Base-by-base conservation (phyloP, 2,888 invertebrate species). In the Fragum sueziense region DNA sequence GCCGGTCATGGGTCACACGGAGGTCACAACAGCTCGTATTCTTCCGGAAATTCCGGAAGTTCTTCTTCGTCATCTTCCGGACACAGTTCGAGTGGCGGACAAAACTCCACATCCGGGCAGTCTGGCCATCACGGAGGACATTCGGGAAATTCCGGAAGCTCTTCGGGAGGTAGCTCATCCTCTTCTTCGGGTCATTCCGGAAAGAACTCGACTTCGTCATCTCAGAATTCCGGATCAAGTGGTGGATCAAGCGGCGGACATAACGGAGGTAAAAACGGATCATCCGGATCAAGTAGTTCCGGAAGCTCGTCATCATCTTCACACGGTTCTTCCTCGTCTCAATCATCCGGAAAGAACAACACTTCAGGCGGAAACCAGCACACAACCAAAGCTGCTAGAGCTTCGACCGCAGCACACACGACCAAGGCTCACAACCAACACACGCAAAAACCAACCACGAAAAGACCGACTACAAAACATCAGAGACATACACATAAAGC, bases 21-120 rank as follows among this genome's bases (percentile, higher is more conserved):
- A 4, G 81, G 81, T 7, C 70, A 70, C 34, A 81, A 81, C 72
- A 77, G 77, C 31, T 77, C 81, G 6, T 71, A 59, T 20, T 74
- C 74, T 14, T 70, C 81, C 6, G 57, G 57, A 34, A 70, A 68
- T 9, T 57, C 54, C 14, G 37, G 74, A 27, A 72, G 67, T 51
- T 74, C 54, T 9, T 72, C 72, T 6, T 62, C 72, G 1, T 51
- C 72, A 6, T 25, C 62, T 27, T 72, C 65, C 27, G 41, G 61
- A 22, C 62, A 70, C 22, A 37, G 41, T 37, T 65, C 41, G 4
- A 61, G 33, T 33, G 65, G 29, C 9, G 70, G 70, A 7, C 34
- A 41, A 17, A 72, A 72, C 20, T 34, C 61, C 41, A 71, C 71
- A 7, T 71, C 71, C 25, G 65, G 52, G n/a, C 72, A 72, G 9